Evolutionary conservation across 2,113 vertebrate genomes (phyloP).

Genomic region (Pelmatolapia mariae): DNA sequence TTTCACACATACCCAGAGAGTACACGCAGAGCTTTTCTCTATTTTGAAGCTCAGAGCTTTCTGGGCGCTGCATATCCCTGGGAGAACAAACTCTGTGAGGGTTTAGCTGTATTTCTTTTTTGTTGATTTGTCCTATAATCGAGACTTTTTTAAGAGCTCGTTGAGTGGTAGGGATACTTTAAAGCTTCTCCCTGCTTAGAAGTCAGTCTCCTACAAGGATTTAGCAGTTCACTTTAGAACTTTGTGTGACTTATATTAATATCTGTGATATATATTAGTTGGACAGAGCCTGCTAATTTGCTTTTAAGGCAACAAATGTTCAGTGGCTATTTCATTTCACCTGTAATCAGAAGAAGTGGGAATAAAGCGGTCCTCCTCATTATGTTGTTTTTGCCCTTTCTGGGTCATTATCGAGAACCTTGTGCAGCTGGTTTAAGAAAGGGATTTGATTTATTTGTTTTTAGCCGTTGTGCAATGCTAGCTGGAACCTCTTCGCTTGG

Average conservation of each 20-base stretch:
- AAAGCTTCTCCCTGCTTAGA: background rate
- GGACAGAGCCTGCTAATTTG: background rate
- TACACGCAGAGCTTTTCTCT: background rate
- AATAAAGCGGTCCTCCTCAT: background rate
- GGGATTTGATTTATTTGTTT: slow-evolving; percentile 13
- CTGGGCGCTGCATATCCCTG: accelerated
- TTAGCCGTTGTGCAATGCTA: slow-evolving; percentile 3
- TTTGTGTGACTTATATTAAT: background rate
- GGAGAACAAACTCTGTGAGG: background rate
- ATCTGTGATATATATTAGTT: background rate
- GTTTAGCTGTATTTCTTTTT: background rate
- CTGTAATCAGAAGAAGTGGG: background rate
- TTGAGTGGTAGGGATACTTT: background rate
- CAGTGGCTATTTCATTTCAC: background rate
- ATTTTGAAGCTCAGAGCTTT: background rate
- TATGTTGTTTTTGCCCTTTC: background rate
- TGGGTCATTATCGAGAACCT: background rate
- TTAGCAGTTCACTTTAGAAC: background rate
- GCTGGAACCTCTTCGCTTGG: background rate
- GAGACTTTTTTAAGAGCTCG: background rate
- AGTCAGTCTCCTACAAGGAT: background rate
- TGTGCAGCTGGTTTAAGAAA: background rate
- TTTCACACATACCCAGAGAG: background rate
- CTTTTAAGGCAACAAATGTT: background rate
- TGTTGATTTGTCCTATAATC: background rate